Evolutionary conservation across 2,888 invertebrate genomes (phyloP), one percentile per base, ranked within the genome.

Genomic region (Rhamphomyia laevipes): DNA sequence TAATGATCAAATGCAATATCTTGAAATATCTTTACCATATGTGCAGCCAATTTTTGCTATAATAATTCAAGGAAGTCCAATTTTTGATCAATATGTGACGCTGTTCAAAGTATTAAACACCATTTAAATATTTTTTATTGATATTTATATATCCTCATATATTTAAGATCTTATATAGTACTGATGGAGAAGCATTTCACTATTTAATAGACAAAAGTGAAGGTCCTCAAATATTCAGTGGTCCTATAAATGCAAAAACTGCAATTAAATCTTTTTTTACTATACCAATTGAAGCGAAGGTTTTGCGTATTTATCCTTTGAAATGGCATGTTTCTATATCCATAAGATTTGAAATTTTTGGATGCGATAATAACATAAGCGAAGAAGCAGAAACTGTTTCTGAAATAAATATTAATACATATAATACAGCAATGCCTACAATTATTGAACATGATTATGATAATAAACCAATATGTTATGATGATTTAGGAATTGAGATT

Each of bases 21-120:
- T 89, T 52, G 79, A 86, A 67, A 72, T 85, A 23, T 75, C 79
- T 59, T 72, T 91, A 38, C 77, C 78, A 0, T 71, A 71, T 10
- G 72, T 76, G 3, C 79, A 81, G 59, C 81, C 84, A 0, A 65
- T 92, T 16, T 87, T 86, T 61, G 91, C 88, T 0, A 73, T 89
- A 1, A 68, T 78, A 11, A 66, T 87, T 55, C 82, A 82, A 59
- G 90, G 90, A 17, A 82, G 78, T 63, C 78, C 81, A 0, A 60
- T 76, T 3, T 77, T 77, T 51, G 76, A 83, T 55, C 78, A 84
- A 60, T 87, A 80, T 65, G 85, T 91, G 38, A 87, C 86, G 16
- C 82, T 85, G 58, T 91, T 84, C 61, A 77, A 80, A 60, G 73
- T 68, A n/a, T n/a, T n/a, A n/a, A n/a, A n/a, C n/a, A n/a, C n/a